Conservation (phyloP, 2,888 invertebrate genomes). For the Ormyrus labotus region DNA sequence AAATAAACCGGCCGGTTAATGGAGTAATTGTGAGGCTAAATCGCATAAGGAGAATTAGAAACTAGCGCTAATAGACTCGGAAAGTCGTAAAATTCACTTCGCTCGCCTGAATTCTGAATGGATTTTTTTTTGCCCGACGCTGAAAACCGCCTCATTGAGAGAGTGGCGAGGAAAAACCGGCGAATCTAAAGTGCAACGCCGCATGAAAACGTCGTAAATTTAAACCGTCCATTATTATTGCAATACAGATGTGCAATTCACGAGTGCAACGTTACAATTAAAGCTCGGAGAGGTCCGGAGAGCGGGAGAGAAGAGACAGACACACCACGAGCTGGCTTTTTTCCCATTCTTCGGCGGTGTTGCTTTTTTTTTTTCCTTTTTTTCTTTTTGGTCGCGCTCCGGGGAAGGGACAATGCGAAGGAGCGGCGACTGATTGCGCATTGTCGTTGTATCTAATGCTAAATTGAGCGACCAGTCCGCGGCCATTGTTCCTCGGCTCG, state of each 20-base stretch:
- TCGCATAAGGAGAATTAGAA: no score
- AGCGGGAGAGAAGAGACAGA: not conserved
- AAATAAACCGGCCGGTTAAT: not conserved
- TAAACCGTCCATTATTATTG: not conserved
- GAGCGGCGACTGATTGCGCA: conserved; percentile 52
- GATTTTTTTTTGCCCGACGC: no score
- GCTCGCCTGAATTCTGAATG: no score
- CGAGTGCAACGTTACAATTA: not conserved
- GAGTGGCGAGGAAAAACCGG: not conserved
- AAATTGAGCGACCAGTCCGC: conserved; percentile 42
- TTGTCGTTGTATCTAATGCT: conserved; percentile 51
- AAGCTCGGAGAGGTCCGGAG: not conserved
- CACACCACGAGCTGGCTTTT: no score
- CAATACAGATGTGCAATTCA: conserved; percentile 20
- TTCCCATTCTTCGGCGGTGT: not conserved
- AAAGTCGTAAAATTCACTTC: no score
- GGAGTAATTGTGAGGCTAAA: no score
- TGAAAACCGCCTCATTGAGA: not conserved
- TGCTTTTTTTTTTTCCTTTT: conserved; percentile 5
- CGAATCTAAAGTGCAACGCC: not conserved
- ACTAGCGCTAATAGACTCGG: no score
- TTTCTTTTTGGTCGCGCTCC: not conserved
- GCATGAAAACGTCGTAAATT: conserved; percentile 7
- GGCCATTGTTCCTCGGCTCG: conserved; percentile 33
- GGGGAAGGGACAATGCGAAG: conserved; percentile 44